Conservation (phyloP, 2,888 invertebrate species). For the Ichneumon xanthorius region DNA sequence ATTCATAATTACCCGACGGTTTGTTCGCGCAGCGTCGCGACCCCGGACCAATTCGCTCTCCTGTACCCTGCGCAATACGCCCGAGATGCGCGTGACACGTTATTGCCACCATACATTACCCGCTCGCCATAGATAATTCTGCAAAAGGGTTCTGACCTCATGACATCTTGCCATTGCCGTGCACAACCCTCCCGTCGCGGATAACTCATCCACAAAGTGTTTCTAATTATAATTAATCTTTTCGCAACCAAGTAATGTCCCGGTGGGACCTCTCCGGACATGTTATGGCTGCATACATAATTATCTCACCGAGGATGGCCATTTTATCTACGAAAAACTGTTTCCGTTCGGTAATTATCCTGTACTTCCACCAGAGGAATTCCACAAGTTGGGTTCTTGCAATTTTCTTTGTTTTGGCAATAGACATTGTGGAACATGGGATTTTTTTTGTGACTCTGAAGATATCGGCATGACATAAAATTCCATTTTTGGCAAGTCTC, state of each 20-base stretch:
- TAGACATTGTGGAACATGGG: too few relatives aligned
- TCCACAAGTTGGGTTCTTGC: not conserved
- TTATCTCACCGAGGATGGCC: not conserved
- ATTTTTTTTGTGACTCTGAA: too few relatives aligned
- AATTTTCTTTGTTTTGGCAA: not conserved
- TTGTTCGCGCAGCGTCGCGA: slow-evolving; percentile 65
- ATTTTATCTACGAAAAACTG: not conserved
- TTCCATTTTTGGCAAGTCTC: too few relatives aligned
- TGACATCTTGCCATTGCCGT: slow-evolving; percentile 18
- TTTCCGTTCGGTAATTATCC: not conserved
- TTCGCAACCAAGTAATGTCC: not conserved
- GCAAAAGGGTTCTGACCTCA: slow-evolving; percentile 43
- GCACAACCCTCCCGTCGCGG: not conserved
- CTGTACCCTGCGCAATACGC: slow-evolving; percentile 13
- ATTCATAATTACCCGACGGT: slow-evolving; percentile 78
- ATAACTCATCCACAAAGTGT: slow-evolving; percentile 31
- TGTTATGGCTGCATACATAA: not conserved
- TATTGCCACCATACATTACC: slow-evolving; percentile 39
- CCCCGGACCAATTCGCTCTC: slow-evolving; percentile 30
- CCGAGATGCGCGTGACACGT: slow-evolving; percentile 57
- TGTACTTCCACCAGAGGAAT: not conserved
- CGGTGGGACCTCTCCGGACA: not conserved
- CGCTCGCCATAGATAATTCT: slow-evolving; percentile 46
- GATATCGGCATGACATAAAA: too few relatives aligned
- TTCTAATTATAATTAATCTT: slow-evolving; percentile 49